Evolutionary conservation across 2,888 invertebrate genomes (phyloP), one percentile per base, ranked within the genome.

Genomic region (Cerceris ruficornis): DNA sequence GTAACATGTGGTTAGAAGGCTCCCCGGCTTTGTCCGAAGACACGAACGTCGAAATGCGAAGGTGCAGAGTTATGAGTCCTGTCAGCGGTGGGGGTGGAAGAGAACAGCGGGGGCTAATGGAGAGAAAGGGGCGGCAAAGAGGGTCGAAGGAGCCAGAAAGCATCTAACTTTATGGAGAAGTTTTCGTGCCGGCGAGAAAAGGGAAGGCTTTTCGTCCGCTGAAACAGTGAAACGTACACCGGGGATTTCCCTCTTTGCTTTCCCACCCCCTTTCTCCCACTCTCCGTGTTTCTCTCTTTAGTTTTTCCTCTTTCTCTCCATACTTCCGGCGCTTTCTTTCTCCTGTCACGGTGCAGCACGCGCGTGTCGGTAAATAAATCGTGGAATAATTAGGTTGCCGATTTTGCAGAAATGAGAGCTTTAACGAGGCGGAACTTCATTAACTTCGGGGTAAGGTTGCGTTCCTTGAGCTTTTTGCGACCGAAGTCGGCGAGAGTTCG

Each of bases 131-230:
- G 14, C 13, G 41, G 11, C n/a, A 8, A 13, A 43, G 42, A 62
- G 64, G 49, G 43, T 54, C 41, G 28, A 17, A 28, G 41, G 54
- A 52, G 39, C 64, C 41, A 52, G 54, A 69, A 50, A 43, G 67
- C 67, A 55, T 15, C 28, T 15, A 69, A 73, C 73, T 80, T 78
- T 73, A 79, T 64, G 67, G 69, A 57, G 50, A 46, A 54, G 46
- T 73, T 43, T 69, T 42, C 49, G 42, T n/a, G 42, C 2, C 41
- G 9, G 42, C 9, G 55, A 57, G 58, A 43, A 66, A 55, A 59
- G 43, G 46, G 43, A 9, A 13, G 14, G 13, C 52, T 49, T 64
- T 52, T 52, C 46, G 28, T 49, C 54, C 41, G 15, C 55, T 13
- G 58, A 42, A 17, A 49, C 41, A 28, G 15, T 49, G 39, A 69